Evolutionary conservation across 1,140 invertebrate genomes (phyloP).

Genomic region (Hermatobates lingyangjiaoensis): DNA sequence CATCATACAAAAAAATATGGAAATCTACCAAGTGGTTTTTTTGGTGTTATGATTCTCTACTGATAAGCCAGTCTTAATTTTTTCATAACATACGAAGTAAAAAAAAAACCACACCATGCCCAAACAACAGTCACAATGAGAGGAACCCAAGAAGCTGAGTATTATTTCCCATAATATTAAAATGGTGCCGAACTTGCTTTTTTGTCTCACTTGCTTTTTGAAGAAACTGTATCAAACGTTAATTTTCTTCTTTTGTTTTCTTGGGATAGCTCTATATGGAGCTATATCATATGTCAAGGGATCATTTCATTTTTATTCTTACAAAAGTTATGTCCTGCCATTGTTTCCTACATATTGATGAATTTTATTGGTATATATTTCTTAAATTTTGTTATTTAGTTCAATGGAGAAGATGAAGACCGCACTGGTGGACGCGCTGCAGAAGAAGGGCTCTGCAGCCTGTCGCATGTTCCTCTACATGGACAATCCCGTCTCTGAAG

Average conservation of each 20-base stretch:
- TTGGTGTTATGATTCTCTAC: no score
- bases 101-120: no score
- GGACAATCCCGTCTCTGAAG: constrained; percentile 7
- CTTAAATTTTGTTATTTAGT: constrained; percentile 25
- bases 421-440: constrained; percentile 54
- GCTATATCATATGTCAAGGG: not conserved
- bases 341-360: not conserved
- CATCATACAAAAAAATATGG: no score
- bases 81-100: no score
- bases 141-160: no score
- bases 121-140: no score
- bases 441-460: constrained; percentile 51
- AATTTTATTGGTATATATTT: not conserved
- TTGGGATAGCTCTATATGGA: not conserved
- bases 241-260: not conserved
- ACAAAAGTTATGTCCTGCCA: not conserved
- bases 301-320: not conserved
- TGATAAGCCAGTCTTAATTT: no score
- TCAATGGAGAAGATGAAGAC: constrained; percentile 66
- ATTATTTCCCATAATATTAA: no score
- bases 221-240: not conserved
- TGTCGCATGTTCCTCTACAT: constrained; percentile 36
- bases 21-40: no score
- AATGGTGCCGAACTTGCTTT: no score
- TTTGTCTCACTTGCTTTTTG: not conserved